These are phyloP conservation scores for Chrysaora quinquecirrha DNA, from an alignment of 30 jellyfish, hydroid and myxozoan genomes.

Conservation along the genomic window DNA sequence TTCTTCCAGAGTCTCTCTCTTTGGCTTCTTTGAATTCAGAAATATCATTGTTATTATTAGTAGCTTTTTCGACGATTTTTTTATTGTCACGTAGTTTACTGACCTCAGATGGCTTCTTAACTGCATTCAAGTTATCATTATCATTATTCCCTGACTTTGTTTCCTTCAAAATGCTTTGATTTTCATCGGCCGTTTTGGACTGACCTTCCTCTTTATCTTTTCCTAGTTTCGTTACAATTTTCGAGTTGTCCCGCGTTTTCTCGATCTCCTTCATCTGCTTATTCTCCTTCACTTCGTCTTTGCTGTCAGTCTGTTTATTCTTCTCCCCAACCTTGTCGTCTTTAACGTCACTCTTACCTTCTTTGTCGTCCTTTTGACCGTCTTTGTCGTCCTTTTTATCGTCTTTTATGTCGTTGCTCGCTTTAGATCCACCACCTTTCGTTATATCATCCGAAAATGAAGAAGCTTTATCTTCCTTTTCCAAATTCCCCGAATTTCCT, in stretches of 20 bases:
- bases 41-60: background rate
- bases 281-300: background rate
- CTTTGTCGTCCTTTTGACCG: background rate
- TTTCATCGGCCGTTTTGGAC: background rate
- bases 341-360: background rate
- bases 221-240: no score
- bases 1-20: background rate
- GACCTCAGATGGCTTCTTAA: constrained; percentile 20
- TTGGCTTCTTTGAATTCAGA: background rate
- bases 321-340: background rate
- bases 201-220: constrained; percentile 5
- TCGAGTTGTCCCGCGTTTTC: no score
- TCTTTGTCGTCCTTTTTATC: background rate
- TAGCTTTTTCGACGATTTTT: background rate
- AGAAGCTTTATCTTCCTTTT: no score
- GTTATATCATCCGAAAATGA: background rate
- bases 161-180: background rate
- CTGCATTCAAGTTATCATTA: background rate
- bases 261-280: no score
- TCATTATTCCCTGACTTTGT: background rate
- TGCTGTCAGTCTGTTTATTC: background rate
- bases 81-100: background rate
- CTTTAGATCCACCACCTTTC: background rate
- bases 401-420: background rate
- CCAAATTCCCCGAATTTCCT: no score